Base-by-base conservation (phyloP, 2,113 vertebrate species). In the Lonchura striata region DNA sequence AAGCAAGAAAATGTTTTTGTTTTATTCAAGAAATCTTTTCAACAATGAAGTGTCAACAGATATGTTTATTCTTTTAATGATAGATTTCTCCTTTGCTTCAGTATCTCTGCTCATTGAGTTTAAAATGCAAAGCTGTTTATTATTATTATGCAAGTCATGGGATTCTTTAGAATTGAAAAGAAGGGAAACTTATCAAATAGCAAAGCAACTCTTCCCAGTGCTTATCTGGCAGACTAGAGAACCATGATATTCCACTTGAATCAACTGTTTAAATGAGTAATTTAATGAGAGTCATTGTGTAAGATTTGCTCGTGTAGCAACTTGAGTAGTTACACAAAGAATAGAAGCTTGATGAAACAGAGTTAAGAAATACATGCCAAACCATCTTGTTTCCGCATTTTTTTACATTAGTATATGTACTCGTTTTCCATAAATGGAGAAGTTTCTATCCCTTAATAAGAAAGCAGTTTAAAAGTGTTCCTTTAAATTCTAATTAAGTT, bases 341-440 rank as follows among this genome's bases (percentile, higher is more conserved):
- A 96, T 96, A 95, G 90, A 74, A 86, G 90, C 92, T 90, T 97
- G 94, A 96, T 97, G 94, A 96, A 95, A 90, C 20, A 71, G 47
- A 92, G 56, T 95, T 93, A 88, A 96, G 92, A 96, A 96, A 92
- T 90, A 82, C 80, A 75, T 71, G 24, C 85, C 85, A 95, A 95
- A 84, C 68, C 41, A 69, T 95, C 86, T 91, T 70, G 82, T 94
- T 95, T 94, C 64, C 52, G 63, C 52, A 14, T 88, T 88, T 93
- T 71, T 87, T 84, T 86, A 41, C 57, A 71, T 75, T 77, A 86
- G 71, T 81, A 59, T 60, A 93, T 74, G 37, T 85, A 65, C 23
- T 63, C 44, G 78, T 93, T 61, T 92, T 74, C 94, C 79, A 86
- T 96, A 94, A 90, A 94, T 88, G 93, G 88, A 75, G 41, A 90